phyloP scores from a whole-genome alignment of 2,113 vertebrate species.

The Ptyas mucosa region DNA sequence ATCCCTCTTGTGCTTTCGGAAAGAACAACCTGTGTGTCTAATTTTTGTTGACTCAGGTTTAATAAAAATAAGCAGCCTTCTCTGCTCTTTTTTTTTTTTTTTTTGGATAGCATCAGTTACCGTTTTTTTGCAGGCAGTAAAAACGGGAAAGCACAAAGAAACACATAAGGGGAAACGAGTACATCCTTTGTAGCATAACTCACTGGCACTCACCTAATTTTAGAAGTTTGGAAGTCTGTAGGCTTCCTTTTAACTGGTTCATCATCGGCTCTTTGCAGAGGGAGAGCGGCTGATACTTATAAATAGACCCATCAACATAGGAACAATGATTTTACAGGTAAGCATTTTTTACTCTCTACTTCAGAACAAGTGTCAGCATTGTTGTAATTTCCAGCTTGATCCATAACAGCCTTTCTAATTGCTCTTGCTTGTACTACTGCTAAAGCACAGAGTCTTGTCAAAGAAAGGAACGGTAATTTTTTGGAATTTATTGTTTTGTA shows the following conservation, averaged over 20 bases:
- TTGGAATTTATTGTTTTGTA: background rate
- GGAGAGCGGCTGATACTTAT: background rate
- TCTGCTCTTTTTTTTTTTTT: background rate
- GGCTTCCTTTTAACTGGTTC: background rate
- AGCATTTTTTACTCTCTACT: background rate
- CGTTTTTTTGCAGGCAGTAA: background rate
- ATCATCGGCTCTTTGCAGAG: background rate
- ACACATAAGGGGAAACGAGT: background rate
- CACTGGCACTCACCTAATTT: background rate
- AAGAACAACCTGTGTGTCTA: background rate
- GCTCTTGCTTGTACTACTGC: background rate
- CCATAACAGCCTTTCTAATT: background rate
- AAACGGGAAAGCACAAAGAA: background rate
- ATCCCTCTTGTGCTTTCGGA: background rate
- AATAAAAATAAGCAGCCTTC: background rate
- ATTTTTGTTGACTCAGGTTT: conserved; percentile 12
- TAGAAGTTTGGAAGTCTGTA: background rate
- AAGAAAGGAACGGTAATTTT: background rate
- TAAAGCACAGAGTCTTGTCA: background rate
- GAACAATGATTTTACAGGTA: background rate
- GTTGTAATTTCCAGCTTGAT: background rate
- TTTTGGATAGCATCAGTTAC: background rate
- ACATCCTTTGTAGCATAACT: background rate
- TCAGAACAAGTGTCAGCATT: background rate
- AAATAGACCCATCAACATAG: background rate